Base-by-base conservation (phyloP, 2,113 vertebrate species). In the Siniperca knerii region DNA sequence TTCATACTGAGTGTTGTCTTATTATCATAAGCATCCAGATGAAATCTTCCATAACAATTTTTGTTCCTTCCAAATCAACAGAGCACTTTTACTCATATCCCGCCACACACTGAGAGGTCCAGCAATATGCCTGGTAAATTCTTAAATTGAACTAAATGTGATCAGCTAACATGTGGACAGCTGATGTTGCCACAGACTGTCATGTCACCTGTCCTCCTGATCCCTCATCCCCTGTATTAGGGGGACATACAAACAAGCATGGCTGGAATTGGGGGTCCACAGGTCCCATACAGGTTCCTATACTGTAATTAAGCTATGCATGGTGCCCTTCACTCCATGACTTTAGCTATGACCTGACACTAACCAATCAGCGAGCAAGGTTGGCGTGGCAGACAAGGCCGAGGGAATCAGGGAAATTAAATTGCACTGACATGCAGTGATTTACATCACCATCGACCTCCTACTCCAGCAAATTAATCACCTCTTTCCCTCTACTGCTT, bases 371-470 rank as follows among this genome's bases (percentile, higher is more conserved):
- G 87, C n/a, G 13, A 48, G 76, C 85, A 46, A 93, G 93, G 89
- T 82, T 79, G 81, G 66, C 20, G 23, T 76, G 33, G 81, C 87
- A 87, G 89, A 86, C 89, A 90, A 95, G 92, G 93, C 92, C 87
- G 75, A 85, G 75, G 84, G 90, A 92, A 84, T 92, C 85, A 60
- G 62, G 85, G 87, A 87, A 94, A 94, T 94, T 91, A 92, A 93
- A 94, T 92, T 83, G 84, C 72, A 79, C 90, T 90, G 93, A 94
- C 89, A 74, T 75, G 86, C 69, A 54, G 79, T 93, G 89, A 95
- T 95, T 95, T 94, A 95, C 85, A 91, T 91, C 79, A 48, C 83
- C 84, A 90, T 91, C 86, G 90, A 92, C 88, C 87, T 88, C 90
- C 85, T 88, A 83, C 89, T 90, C 79, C 10, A 66, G 86, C 82